Evolutionary conservation across 1,140 invertebrate species (phyloP).

Genomic region (Reticulitermes speratus): DNA sequence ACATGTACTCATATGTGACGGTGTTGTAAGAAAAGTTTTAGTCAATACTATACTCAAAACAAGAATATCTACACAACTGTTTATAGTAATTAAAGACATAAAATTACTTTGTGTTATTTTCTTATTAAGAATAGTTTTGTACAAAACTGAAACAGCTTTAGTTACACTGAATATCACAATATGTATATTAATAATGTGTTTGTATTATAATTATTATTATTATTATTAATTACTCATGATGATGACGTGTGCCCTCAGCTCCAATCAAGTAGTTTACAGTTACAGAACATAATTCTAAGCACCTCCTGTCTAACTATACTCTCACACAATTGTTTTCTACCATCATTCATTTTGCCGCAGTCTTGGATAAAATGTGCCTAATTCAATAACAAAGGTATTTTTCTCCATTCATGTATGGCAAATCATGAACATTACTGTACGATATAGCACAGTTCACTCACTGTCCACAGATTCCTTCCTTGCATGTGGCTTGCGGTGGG

Average conservation of each 20-base stretch:
- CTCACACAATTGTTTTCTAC: background rate
- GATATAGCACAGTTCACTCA: background rate
- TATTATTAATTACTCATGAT: background rate
- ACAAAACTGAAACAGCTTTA: background rate
- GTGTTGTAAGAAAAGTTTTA: background rate
- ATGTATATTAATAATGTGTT: background rate
- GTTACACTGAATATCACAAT: background rate
- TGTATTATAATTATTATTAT: background rate
- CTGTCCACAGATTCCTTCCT: background rate
- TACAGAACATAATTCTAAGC: background rate
- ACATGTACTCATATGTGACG: background rate
- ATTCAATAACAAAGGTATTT: background rate
- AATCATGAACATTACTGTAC: background rate
- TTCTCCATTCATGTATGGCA: background rate
- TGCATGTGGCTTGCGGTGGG: background rate
- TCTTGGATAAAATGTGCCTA: background rate
- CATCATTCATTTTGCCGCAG: background rate
- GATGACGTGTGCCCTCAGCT: background rate
- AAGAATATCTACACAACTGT: background rate
- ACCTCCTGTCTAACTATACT: background rate
- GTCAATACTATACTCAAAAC: background rate
- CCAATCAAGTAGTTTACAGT: background rate
- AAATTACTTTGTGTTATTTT: background rate
- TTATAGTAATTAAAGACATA: background rate
- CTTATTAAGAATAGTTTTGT: background rate